Evolutionary conservation across 2,113 vertebrate genomes (phyloP), one percentile per base, ranked within the genome.

Genomic region (Chionomys nivalis): DNA sequence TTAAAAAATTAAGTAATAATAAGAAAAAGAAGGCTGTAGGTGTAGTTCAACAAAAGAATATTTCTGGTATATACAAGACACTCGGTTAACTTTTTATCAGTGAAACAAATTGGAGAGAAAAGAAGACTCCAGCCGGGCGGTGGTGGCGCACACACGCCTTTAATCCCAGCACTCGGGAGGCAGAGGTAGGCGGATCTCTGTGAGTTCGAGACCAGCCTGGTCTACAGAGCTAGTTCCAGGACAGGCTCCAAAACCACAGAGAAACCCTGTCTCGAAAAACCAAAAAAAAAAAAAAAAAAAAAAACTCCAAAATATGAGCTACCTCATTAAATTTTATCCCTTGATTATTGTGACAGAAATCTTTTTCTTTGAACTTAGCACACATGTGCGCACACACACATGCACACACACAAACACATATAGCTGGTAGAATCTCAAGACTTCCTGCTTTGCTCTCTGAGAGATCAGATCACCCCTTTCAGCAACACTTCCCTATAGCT

Each of bases 61-160:
- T 6, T 1, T 0, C 21, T 55, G 47, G 6, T 49, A 72, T 55
- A 12, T 7, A 28, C 36, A 39, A 28, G 47, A 13, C 36, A 36
- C 36, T 39, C 5, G 12, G 10, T 26, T n/a, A 47, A 72, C 6
- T 52, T n/a, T 4, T n/a, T n/a, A 73, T 24, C 23, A n/a, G n/a
- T 55, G 11, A 55, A 36, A 49, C 21, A 39, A 36, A 49, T 21
- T 26, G 5, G 44, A 2, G 23, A 70, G 3, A 16, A 87, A 87
- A 4, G 7, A 72, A 55, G 12, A 0, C 11, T 19, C 13, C 24
- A 55, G n/a, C n/a, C n/a, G n/a, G n/a, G n/a, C n/a, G n/a, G n/a
- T n/a, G n/a, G n/a, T n/a, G n/a, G n/a, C n/a, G n/a, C n/a, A n/a
- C n/a, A n/a, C n/a, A n/a, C n/a, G n/a, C n/a, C n/a, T n/a, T n/a